A percentile compares a stretch with the other conserved stretches of the same genome.
These are phyloP conservation scores for Helleia helle DNA, from an alignment of 2,888 invertebrate species.

Conservation along the genomic window DNA sequence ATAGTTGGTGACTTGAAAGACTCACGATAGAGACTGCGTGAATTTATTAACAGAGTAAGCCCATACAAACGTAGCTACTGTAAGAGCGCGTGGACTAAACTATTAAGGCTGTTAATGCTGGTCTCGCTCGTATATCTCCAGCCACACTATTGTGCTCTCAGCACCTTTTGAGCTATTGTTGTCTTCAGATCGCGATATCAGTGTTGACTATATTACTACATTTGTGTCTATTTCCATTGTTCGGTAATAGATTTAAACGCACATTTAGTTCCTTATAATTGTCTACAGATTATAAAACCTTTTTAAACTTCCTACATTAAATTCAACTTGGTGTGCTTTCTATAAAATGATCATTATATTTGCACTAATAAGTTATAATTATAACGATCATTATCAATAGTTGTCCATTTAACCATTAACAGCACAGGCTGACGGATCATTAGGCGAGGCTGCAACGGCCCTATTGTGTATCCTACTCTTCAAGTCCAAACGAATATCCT, in stretches of 20 bases:
- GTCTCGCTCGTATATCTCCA: slow-evolving; percentile 9
- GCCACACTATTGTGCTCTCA: slow-evolving; percentile 35
- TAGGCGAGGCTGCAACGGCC: slow-evolving; percentile 4
- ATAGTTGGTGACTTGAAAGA: too few relatives aligned
- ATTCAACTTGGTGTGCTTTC: too few relatives aligned
- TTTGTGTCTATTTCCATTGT: slow-evolving; percentile 6
- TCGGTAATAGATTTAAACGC: neutral
- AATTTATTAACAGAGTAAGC: too few relatives aligned
- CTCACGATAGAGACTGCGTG: too few relatives aligned
- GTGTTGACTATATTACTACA: slow-evolving; percentile 11
- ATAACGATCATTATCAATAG: slow-evolving; percentile 8
- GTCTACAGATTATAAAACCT: neutral
- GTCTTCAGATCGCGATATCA: slow-evolving; percentile 19
- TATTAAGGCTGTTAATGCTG: neutral
- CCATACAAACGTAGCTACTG: neutral
- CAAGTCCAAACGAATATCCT: slow-evolving; percentile 22
- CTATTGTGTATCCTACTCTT: slow-evolving; percentile 21
- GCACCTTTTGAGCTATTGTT: slow-evolving; percentile 45
- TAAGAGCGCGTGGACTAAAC: neutral
- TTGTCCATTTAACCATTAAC: neutral
- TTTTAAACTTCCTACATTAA: neutral
- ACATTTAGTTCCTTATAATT: neutral
- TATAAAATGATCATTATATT: too few relatives aligned
- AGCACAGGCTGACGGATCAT: slow-evolving; percentile 6
- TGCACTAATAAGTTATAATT: slow-evolving; percentile 3